phyloP scores from a whole-genome alignment of 1,140 invertebrate genomes.

The Pentalonia nigronervosa region DNA sequence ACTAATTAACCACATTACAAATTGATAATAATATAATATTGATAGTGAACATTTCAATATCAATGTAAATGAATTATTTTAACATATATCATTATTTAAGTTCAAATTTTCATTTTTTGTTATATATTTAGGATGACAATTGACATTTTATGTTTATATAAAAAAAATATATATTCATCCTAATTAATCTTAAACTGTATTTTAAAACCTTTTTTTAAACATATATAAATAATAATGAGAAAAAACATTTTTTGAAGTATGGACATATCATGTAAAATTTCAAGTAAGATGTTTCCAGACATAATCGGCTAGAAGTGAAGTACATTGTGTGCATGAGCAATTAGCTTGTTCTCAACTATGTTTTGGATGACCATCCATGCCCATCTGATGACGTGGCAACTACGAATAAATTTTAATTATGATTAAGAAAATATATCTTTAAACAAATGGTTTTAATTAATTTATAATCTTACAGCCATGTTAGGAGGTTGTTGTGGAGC shows the following conservation, averaged over 20 bases:
- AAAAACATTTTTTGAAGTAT: not conserved
- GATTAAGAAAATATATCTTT: not conserved
- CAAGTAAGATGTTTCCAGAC: constrained; percentile 42
- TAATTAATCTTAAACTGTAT: not conserved
- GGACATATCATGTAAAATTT: not conserved
- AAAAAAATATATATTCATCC: not conserved
- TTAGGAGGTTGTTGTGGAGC: constrained; percentile 3
- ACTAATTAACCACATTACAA: not conserved
- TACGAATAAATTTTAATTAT: not conserved
- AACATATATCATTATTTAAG: constrained; percentile 8
- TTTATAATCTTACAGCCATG: not conserved
- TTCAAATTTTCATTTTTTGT: not conserved
- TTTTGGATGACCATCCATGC: constrained; percentile 44
- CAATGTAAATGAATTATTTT: not conserved
- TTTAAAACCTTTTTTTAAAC: not conserved
- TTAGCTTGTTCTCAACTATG: constrained; percentile 41
- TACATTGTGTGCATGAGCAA: constrained; percentile 10
- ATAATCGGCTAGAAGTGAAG: constrained; percentile 32
- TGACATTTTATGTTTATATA: not conserved
- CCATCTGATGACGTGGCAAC: constrained; percentile 43
- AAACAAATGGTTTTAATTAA: not conserved
- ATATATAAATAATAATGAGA: not conserved
- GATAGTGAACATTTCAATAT: not conserved
- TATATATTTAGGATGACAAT: not conserved
- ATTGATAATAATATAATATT: constrained; percentile 3